Evolutionary conservation across 2,113 vertebrate species (phyloP).

Genomic region (Cryptomyrus ogoouensis): DNA sequence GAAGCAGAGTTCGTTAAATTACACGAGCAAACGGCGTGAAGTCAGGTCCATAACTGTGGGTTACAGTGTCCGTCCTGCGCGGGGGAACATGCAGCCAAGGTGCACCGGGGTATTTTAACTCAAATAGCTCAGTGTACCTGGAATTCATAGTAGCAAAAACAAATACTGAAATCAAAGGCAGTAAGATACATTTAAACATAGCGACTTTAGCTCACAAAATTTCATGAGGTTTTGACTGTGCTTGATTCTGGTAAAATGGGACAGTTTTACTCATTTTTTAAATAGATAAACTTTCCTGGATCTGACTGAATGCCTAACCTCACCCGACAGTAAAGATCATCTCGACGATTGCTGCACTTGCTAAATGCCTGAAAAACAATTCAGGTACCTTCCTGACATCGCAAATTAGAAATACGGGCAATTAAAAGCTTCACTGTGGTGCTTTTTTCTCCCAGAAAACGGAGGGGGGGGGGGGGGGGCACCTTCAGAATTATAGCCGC

Average conservation of each 20-base stretch:
- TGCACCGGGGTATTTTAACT: background rate
- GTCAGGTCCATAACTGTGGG: background rate
- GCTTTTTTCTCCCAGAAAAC: background rate
- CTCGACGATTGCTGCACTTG: background rate
- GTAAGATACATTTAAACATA: background rate
- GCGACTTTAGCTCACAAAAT: background rate
- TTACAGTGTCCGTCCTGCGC: background rate
- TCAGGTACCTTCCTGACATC: background rate
- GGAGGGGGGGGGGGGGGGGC: background rate
- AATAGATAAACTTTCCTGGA: background rate
- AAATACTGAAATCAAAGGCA: background rate
- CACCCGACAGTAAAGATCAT: background rate
- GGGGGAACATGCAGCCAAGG: no score
- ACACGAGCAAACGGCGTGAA: background rate
- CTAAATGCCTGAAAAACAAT: conserved; percentile 3
- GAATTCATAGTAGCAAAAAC: background rate
- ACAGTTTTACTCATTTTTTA: background rate
- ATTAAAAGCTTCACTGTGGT: background rate
- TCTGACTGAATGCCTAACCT: background rate
- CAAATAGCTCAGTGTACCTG: background rate
- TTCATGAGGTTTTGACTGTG: background rate
- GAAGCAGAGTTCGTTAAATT: background rate
- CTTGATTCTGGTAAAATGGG: background rate
- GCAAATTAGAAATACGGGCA: conserved; percentile 8
- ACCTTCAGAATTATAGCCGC: background rate